phyloP scores from a whole-genome alignment of 2,797 vertebrate species.

The Carcharodon carcharias region DNA sequence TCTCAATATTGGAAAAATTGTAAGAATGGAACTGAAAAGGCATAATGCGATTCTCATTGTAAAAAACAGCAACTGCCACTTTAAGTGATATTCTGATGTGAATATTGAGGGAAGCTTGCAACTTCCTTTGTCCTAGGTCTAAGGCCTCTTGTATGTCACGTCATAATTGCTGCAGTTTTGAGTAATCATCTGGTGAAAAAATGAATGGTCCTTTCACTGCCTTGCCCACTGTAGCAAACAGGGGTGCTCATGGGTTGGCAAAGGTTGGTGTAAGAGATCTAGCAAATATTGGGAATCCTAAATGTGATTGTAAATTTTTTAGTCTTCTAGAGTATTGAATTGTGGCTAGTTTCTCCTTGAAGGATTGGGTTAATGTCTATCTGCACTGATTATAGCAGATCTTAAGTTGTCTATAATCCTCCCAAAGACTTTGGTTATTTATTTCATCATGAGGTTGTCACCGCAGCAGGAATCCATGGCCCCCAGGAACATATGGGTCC shows the following conservation, averaged over 20 bases:
- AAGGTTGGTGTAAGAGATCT: not conserved
- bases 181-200: not conserved
- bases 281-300: not conserved
- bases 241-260: not conserved
- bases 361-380: no score
- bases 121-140: not conserved
- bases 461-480: no score
- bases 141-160: not conserved
- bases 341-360: no score
- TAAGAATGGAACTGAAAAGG: not conserved
- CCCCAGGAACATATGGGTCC: no score
- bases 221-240: not conserved
- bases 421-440: no score
- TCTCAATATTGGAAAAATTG: not conserved
- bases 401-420: no score
- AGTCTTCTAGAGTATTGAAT: no score
- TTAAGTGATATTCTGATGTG: not conserved
- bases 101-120: not conserved
- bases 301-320: not conserved
- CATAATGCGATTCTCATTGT: not conserved
- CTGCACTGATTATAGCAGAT: no score
- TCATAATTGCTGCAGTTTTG: not conserved
- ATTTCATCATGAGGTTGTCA: no score
- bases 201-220: not conserved
- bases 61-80: not conserved